Base-by-base conservation (phyloP, 2,888 invertebrate genomes). In the Rugalucina vietnamica region DNA sequence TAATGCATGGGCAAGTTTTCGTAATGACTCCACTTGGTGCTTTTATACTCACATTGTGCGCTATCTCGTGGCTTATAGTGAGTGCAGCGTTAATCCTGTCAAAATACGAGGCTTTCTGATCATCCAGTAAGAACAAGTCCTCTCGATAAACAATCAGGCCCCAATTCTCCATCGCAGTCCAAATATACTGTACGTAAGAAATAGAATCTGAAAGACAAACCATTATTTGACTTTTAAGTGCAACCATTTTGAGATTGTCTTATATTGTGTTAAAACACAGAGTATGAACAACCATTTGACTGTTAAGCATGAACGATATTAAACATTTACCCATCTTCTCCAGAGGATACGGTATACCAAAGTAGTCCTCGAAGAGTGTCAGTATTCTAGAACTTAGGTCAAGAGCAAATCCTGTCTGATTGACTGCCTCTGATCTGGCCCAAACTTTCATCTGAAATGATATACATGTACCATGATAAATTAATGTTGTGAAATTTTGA, bases 81-180 rank as follows among this genome's bases (percentile, higher is more conserved):
- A 90, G 87, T 5, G 91, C 91, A 27, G 93, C 91, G 70, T 90
- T 84, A 76, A 93, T 90, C 83, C 92, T 89, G 83, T 93, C 90
- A 3, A 78, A 73, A 24, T 88, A 89, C 8, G 94, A 92, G 0
- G 92, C 90, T 29, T 97, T 96, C 0, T 96, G 96, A 72, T 96
- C 95, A 75, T 97, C 97, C 91, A 96, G 97, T 2, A 97, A 95
- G 85, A 97, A 94, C 0, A 96, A 96, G 0, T 97, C 96, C 93
- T 97, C 97, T 84, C 97, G 95, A 87, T 94, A 94, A 2, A 97
- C 97, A 14, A 97, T 96, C 29, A 97, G 94, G 0, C 97, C 97
- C 97, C 97, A 97, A 93, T 97, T 97, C 94, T 97, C 98, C 98
- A 97, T 97, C 81, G 98, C 97, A 97, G 95, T 97, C 77, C 97